These are phyloP conservation scores for Drosophila tsacasi DNA, from an alignment of 1,140 invertebrate species.

Conservation along the genomic window DNA sequence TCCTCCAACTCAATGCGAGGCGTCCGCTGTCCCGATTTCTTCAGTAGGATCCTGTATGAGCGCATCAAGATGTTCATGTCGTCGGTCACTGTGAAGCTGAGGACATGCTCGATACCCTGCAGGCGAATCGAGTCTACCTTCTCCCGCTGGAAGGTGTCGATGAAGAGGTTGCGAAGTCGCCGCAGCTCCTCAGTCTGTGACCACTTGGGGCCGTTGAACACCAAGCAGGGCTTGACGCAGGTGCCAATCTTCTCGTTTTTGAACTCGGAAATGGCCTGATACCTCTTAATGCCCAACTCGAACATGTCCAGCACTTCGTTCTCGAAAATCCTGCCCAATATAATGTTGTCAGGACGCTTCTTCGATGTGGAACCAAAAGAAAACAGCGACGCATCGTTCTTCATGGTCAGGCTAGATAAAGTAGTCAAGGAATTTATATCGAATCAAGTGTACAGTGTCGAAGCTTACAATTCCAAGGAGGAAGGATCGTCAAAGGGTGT, in stretches of 20 bases:
- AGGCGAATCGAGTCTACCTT: constrained; percentile 92
- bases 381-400: constrained; percentile 96
- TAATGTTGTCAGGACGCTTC: constrained; percentile 96
- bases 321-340: constrained; percentile 96
- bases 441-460: neutral
- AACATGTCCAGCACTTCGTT: constrained; percentile 97
- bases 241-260: constrained; percentile 91
- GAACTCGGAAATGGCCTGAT: constrained; percentile 92
- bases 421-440: neutral
- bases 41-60: constrained; percentile 95
- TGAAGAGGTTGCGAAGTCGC: constrained; percentile 94
- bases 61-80: constrained; percentile 93
- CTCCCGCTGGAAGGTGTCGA: constrained; percentile 97
- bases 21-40: constrained; percentile 95
- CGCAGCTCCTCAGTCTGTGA: constrained; percentile 92
- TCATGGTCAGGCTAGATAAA: constrained; percentile 89
- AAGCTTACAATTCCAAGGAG: constrained; percentile 90
- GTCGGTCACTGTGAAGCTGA: constrained; percentile 93
- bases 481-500: constrained; percentile 94
- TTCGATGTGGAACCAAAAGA: constrained; percentile 96
- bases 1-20: constrained; percentile 97
- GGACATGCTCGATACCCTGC: constrained; percentile 96
- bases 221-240: constrained; percentile 95
- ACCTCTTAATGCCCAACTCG: constrained; percentile 96
- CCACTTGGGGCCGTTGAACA: constrained; percentile 98